phyloP scores from a whole-genome alignment of 2,797 vertebrate genomes.

The Sarcoramphus papa region DNA sequence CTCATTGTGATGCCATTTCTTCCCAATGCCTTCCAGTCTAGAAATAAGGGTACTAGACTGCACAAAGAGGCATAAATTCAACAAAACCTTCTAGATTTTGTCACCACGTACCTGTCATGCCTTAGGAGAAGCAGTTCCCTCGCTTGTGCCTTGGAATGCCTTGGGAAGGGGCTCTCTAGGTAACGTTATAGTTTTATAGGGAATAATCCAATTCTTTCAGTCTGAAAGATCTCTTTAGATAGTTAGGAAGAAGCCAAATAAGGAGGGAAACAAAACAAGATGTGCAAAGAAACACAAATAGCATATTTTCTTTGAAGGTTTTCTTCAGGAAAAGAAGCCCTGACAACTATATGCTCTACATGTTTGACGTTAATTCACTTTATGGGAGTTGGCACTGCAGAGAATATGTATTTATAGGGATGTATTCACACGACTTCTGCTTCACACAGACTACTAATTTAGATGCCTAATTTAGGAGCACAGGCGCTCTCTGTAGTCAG shows the following conservation, averaged over 20 bases:
- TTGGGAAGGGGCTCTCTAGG: not conserved
- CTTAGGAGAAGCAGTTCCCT: not conserved
- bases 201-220: not conserved
- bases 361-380: not conserved
- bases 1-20: not conserved
- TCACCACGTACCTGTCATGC: not conserved
- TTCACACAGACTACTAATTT: not conserved
- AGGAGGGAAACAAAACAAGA: not conserved
- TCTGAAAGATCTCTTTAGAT: not conserved
- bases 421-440: not conserved
- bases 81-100: not conserved
- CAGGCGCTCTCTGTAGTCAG: not conserved
- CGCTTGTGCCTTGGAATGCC: not conserved
- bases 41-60: not conserved
- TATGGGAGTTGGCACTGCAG: not conserved
- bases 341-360: not conserved
- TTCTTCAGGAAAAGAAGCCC: not conserved
- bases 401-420: not conserved
- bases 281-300: not conserved
- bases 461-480: conserved; percentile 22
- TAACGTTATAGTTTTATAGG: not conserved
- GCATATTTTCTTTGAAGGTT: not conserved
- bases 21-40: not conserved
- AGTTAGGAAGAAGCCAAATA: not conserved
- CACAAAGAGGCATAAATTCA: not conserved